A percentile compares a stretch with the other conserved stretches of the same genome.
phyloP scores from a whole-genome alignment of 2,797 vertebrate genomes.

The Cirrhinus mrigala region DNA sequence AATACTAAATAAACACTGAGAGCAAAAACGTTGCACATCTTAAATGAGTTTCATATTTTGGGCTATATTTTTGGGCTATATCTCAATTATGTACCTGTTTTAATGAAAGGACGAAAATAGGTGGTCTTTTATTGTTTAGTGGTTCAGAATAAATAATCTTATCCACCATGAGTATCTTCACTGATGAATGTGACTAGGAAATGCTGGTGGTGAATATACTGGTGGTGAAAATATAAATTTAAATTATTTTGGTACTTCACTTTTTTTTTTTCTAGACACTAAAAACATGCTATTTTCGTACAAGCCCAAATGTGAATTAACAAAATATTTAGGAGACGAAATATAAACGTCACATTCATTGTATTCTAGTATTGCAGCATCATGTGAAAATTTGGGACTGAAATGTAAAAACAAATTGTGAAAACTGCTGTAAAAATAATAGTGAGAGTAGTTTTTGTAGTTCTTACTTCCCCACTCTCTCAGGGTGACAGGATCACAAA shows the following conservation, averaged over 20 bases:
- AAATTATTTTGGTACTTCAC: neutral
- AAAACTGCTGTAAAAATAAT: neutral
- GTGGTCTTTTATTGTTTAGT: neutral
- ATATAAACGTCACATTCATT: neutral
- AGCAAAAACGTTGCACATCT: conserved; percentile 15
- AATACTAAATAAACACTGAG: conserved; percentile 49
- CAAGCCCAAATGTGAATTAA: neutral
- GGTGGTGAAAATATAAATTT: neutral
- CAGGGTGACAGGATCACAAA: neutral
- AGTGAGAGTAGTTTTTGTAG: neutral
- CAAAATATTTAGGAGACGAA: neutral
- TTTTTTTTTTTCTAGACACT: neutral
- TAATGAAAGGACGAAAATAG: neutral
- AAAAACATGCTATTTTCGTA: neutral
- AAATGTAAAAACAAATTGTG: neutral
- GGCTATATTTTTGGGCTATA: neutral
- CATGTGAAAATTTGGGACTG: neutral
- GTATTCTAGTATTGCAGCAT: neutral
- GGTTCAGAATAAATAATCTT: neutral
- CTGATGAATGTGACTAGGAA: neutral
- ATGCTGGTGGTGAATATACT: neutral
- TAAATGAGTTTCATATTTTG: conserved; percentile 32
- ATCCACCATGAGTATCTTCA: neutral
- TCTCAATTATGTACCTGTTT: conserved; percentile 17
- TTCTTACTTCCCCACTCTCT: neutral